Conservation (phyloP, 2,888 invertebrate species). For the Exephanes ischioxanthus region DNA sequence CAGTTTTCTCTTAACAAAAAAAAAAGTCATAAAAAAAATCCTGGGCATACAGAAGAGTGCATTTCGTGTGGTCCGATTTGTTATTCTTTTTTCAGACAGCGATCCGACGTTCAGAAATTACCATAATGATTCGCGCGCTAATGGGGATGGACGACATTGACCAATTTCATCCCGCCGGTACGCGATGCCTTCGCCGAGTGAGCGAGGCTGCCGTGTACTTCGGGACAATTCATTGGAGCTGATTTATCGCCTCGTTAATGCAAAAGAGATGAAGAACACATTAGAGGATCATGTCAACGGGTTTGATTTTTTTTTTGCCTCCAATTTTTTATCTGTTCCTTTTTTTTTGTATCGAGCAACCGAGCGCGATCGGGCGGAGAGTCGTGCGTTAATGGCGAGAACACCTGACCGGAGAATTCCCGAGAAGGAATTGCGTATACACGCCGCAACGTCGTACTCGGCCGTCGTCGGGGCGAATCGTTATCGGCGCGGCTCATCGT, state of each 20-base stretch:
- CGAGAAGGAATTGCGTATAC: slow-evolving; percentile 1
- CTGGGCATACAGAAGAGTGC: too few relatives aligned
- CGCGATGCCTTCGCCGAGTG: background rate
- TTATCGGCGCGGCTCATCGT: slow-evolving; percentile 70
- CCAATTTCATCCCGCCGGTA: background rate
- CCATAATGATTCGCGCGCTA: background rate
- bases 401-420: slow-evolving; percentile 69
- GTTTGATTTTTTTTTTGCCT: background rate
- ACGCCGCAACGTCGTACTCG: background rate
- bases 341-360: background rate
- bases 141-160: background rate
- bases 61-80: background rate
- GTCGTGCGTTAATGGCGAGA: slow-evolving; percentile 24
- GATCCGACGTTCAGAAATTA: background rate
- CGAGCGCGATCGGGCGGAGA: slow-evolving; percentile 4
- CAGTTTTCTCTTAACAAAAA: background rate
- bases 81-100: background rate
- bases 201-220: background rate
- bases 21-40: too few relatives aligned
- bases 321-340: background rate
- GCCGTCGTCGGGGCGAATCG: slow-evolving; percentile 66
- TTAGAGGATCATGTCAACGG: slow-evolving; percentile 8
- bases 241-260: background rate
- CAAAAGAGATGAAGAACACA: background rate
- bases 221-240: background rate